A percentile compares a stretch with the other conserved stretches of the same genome.
Conservation (phyloP, 2,888 invertebrate genomes). For the Ischnus inquisitorius region DNA sequence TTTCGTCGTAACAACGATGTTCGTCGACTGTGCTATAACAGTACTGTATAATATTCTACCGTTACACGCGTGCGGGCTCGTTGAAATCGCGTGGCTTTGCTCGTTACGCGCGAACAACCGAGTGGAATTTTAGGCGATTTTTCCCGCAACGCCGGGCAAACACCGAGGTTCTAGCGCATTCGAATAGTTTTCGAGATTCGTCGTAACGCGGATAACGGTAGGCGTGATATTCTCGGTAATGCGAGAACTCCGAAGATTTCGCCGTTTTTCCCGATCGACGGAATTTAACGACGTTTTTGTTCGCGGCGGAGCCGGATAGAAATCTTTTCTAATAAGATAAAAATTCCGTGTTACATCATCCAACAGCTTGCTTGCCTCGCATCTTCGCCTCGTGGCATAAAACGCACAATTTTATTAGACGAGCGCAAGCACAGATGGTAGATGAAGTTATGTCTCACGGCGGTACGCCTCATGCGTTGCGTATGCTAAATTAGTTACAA, state of each 20-base stretch:
- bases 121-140: slow-evolving; percentile 60
- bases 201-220: slow-evolving; percentile 49
- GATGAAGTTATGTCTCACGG: slow-evolving; percentile 24
- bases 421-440: slow-evolving; percentile 40
- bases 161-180: slow-evolving; percentile 1
- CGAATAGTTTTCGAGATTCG: slow-evolving; percentile 33
- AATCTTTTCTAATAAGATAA: background rate
- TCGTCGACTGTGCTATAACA: background rate
- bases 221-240: slow-evolving; percentile 15
- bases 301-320: background rate
- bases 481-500: slow-evolving; percentile 44
- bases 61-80: slow-evolving; percentile 27
- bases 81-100: slow-evolving; percentile 28
- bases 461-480: background rate
- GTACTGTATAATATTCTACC: slow-evolving; percentile 33
- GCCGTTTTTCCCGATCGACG: background rate
- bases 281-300: background rate
- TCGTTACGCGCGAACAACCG: slow-evolving; percentile 55
- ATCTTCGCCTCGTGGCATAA: background rate
- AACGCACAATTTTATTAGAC: slow-evolving; percentile 19
- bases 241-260: background rate
- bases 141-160: slow-evolving; percentile 10
- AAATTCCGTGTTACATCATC: background rate
- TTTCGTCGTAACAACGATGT: slow-evolving; percentile 22
- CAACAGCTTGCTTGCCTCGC: background rate